Evolutionary conservation across 2,888 invertebrate species (phyloP).

Genomic region (Cybosia mesomella): DNA sequence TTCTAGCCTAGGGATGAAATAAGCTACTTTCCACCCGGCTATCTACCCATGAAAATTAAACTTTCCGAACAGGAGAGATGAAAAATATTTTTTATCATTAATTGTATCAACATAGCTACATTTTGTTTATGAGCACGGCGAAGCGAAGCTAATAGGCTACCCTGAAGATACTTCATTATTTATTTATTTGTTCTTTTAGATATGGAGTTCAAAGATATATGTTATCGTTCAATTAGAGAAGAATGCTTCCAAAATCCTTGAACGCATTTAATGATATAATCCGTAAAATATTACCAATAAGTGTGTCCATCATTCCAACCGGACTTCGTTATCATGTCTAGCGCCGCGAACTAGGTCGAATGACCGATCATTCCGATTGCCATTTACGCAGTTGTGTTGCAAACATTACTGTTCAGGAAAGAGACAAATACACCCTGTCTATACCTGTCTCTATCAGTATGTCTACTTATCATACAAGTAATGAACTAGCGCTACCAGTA

Average conservation of each 20-base stretch:
- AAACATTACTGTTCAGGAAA: conserved; percentile 21
- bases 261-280: not conserved
- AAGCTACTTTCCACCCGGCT: no score
- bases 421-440: conserved; percentile 18
- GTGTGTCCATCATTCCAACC: conserved; percentile 46
- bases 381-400: conserved; percentile 43
- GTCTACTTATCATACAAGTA: conserved; percentile 15
- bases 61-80: no score
- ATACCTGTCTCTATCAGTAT: conserved; percentile 23
- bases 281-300: conserved; percentile 28
- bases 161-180: not conserved
- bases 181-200: not conserved
- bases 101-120: not conserved
- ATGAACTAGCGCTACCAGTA: conserved; percentile 4
- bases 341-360: conserved; percentile 54
- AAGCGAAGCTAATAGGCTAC: not conserved
- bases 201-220: not conserved
- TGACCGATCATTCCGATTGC: conserved; percentile 42
- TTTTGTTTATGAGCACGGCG: not conserved
- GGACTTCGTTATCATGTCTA: conserved; percentile 47
- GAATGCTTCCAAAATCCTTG: not conserved
- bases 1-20: no score
- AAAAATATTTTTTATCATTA: not conserved
- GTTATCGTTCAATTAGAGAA: not conserved
- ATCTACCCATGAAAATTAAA: no score